Conservation (phyloP, 2,888 invertebrate species). For the Tenthredo distinguenda region DNA sequence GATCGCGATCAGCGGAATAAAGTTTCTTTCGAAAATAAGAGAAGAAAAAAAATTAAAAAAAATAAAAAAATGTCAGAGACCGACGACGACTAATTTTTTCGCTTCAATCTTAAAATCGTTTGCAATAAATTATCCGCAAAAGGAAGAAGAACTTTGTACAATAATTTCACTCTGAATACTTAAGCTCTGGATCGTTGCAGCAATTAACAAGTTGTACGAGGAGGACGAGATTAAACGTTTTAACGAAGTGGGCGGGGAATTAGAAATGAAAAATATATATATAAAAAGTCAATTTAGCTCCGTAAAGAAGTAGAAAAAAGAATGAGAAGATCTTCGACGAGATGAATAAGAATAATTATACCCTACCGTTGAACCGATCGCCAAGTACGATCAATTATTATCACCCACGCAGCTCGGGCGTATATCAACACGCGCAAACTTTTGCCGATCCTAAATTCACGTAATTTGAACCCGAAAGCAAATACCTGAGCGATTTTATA, state of each 20-base stretch:
- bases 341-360: background rate
- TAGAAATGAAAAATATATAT: background rate
- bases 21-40: background rate
- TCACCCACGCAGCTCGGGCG: background rate
- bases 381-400: background rate
- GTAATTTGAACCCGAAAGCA: background rate
- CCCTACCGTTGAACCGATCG: background rate
- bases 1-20: background rate
- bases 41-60: background rate
- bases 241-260: background rate
- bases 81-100: background rate
- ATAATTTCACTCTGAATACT: background rate
- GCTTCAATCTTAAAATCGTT: background rate
- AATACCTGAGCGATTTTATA: background rate
- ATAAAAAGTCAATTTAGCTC: background rate
- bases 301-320: background rate
- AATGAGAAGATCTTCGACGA: background rate
- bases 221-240: background rate
- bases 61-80: background rate
- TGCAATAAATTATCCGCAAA: background rate
- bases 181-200: background rate
- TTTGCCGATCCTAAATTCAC: background rate
- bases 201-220: constrained; percentile 9
- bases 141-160: background rate
- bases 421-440: background rate